Base-by-base conservation (phyloP, 2,113 vertebrate genomes). In the Colaptes auratus region DNA sequence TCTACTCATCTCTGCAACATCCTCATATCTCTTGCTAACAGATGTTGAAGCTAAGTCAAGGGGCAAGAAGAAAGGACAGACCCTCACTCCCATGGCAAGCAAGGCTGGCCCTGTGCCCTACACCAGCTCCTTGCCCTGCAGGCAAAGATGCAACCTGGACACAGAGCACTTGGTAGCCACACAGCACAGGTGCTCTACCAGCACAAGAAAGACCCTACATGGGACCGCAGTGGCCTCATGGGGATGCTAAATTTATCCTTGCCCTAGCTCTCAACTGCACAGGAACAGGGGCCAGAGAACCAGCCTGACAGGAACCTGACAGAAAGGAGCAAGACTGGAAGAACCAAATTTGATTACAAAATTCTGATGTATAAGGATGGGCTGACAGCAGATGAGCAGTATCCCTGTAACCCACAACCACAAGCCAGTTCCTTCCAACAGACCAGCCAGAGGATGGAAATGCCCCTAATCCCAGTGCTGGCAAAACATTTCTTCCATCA, bases 121-220 rank as follows among this genome's bases (percentile, higher is more conserved):
- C 58, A 72, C 15, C 58, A 80, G 27, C 24, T 8, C 3, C 2
- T 58, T 3, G 1, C 2, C 15, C 8, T 3, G 4, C 12, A 80
- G 24, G 20, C 60, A 93, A 78, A 58, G 80, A 48, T 4, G 3
- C 89, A 96, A 92, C 59, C 60, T 86, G 18, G 25, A 64, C 13
- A 65, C 67, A 94, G 52, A 89, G 69, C 80, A 91, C 31, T 21
- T 25, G 23, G 25, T 59, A 85, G 42, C 20, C 0, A 0, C 2
- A 2, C 17, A 20, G 25, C 74, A 61, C 39, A 67, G 13, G 59
- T 18, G 23, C 8, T 10, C 50, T 16, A 35, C 8, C 36, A 52
- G 20, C n/a, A 60, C 2, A 7, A 16, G 19, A 59, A 33, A 53
- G 28, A 56, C 39, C 20, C n/a, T 44, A 7, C 25, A 7, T 64